Evolutionary conservation across 53 echinoderm and acorn worm species (phyloP).

Genomic region (Stichopus horrens): DNA sequence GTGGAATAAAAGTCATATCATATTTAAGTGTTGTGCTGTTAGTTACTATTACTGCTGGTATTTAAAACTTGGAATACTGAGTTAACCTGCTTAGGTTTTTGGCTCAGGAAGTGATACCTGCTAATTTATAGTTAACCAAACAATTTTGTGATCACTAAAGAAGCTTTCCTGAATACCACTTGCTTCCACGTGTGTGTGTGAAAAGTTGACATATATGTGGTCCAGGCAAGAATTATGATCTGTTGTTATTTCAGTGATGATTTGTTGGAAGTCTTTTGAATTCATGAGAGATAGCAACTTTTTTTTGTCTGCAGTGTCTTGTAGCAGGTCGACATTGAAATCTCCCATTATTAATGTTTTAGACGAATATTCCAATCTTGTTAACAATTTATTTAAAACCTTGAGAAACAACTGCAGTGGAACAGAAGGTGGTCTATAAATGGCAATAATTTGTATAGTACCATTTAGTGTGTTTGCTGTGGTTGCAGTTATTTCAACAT

Average conservation of each 20-base stretch:
- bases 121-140: conserved; percentile 1
- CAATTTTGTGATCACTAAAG: conserved; percentile 31
- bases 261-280: no score
- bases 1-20: neutral
- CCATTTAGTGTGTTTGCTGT: neutral
- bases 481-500: conserved; percentile 4
- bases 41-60: neutral
- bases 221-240: no score
- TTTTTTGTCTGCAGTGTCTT: no score
- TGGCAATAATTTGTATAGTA: neutral
- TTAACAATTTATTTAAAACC: neutral
- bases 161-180: conserved; percentile 8
- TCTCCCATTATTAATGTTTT: no score
- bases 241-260: no score
- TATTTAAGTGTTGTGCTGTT: conserved; percentile 1
- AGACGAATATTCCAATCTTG: no score
- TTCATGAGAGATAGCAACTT: no score
- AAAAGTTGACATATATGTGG: no score
- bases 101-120: neutral
- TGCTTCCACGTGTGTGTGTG: neutral
- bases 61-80: conserved; percentile 15
- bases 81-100: neutral
- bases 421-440: conserved; percentile 16
- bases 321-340: no score
- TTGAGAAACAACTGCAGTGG: neutral